Base-by-base conservation (phyloP, 2,113 vertebrate species). In the Mesembrinibis cayennensis region DNA sequence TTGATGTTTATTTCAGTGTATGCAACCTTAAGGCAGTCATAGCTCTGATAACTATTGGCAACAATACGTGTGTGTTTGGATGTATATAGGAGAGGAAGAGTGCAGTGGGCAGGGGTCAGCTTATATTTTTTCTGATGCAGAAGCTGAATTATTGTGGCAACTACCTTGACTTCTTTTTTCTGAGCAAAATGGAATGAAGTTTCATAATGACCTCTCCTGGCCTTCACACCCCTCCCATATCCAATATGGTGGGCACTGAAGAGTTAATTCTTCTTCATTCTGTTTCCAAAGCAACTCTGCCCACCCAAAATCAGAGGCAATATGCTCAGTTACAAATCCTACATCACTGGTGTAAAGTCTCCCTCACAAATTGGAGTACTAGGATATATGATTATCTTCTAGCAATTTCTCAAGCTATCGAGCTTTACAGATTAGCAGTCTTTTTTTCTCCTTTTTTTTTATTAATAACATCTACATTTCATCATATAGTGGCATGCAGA, bases 211-310 rank as follows among this genome's bases (percentile, higher is more conserved):
- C 5, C 21, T 40, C 50, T 88, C 6, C 29, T 58, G 47, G 14
- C 45, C 17, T n/a, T 88, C 4, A 32, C 6, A n/a, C 9, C 2
- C 2, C 3, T 73, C 34, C 30, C 11, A 0, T 76, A 72, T 56
- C 20, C 10, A 61, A 1, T 72, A 32, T 11, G 12, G 5, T 52
- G 42, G 27, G 10, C 52, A 85, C 9, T 30, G 8, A 95, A 73
- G 93, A 86, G 96, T 96, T 97, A 96, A 95, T 90, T 73, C 49
- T 59, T 47, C n/a, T 55, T 94, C 45, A 13, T 93, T 86, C 84
- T 80, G 95, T 97, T 95, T 95, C 97, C 93, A 94, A 62, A 95
- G 93, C 94, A 96, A 95, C 87, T 94, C 95, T 95, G 49, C 96
- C 89, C 87, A 96, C 91, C 93, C 30, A 70, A 93, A 95, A 73